A percentile compares a stretch with the other conserved stretches of the same genome.
Conservation (phyloP, 92 coral and sea anemone species). For the Heliopora coerulea region DNA sequence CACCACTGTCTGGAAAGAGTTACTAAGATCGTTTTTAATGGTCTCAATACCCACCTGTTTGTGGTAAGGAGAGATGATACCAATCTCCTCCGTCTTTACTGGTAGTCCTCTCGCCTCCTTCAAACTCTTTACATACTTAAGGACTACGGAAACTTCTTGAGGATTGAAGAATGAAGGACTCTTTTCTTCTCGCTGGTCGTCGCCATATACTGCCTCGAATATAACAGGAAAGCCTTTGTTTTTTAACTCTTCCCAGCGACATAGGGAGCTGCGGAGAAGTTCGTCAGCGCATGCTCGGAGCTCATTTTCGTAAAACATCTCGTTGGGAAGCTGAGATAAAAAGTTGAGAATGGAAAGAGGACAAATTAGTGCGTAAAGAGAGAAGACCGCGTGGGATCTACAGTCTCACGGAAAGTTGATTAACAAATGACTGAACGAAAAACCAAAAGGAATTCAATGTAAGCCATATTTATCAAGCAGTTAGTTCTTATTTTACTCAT, state of each 20-base stretch:
- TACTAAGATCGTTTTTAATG: too few relatives aligned
- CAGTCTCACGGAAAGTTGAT: too few relatives aligned
- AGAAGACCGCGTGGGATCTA: too few relatives aligned
- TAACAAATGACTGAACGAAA: too few relatives aligned
- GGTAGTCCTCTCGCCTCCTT: slow-evolving; percentile 64
- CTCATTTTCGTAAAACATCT: slow-evolving; percentile 84
- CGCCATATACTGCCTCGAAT: slow-evolving; percentile 71
- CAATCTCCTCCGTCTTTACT: slow-evolving; percentile 64
- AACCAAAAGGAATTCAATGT: too few relatives aligned
- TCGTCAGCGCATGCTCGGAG: slow-evolving; percentile 71
- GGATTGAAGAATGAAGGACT: slow-evolving; percentile 92
- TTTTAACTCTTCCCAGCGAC: slow-evolving; percentile 69
- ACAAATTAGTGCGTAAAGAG: too few relatives aligned
- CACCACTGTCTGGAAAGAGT: too few relatives aligned
- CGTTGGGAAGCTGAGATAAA: slow-evolving; percentile 65
- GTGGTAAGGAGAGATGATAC: slow-evolving; percentile 75
- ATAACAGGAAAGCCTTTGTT: slow-evolving; percentile 73
- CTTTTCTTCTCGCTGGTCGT: slow-evolving; percentile 73
- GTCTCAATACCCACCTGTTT: slow-evolving; percentile 61
- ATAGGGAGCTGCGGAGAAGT: slow-evolving; percentile 62
- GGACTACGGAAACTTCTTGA: slow-evolving; percentile 70
- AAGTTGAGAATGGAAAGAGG: too few relatives aligned
- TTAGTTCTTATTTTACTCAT: too few relatives aligned
- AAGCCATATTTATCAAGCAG: too few relatives aligned
- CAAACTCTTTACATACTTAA: slow-evolving; percentile 67